These are phyloP conservation scores for Pampus argenteus DNA, from an alignment of 2,797 vertebrate genomes.

Conservation along the genomic window DNA sequence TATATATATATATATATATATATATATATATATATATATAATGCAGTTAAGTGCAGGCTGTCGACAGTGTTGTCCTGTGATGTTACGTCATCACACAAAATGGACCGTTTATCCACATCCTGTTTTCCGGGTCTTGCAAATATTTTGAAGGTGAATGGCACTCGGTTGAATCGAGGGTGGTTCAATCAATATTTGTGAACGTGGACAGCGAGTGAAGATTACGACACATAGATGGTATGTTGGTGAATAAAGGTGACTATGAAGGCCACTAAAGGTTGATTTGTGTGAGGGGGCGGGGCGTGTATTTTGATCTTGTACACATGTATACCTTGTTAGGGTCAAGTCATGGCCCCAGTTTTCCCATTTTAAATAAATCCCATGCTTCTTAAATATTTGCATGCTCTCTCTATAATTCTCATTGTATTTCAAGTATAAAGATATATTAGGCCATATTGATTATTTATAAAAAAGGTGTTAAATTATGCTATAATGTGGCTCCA, in stretches of 20 bases:
- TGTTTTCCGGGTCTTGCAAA: constrained; percentile 22
- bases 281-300: too few species aligned
- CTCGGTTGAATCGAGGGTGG: constrained; percentile 26
- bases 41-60: not conserved
- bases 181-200: constrained; percentile 51
- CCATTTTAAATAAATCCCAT: not conserved
- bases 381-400: not conserved
- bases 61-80: constrained; percentile 1
- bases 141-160: constrained; percentile 49
- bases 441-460: not conserved
- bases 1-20: too few species aligned
- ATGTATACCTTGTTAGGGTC: not conserved
- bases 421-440: not conserved
- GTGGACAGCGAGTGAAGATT: constrained; percentile 7
- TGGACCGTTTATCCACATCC: constrained; percentile 1
- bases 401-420: not conserved
- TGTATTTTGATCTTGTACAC: not conserved
- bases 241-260: constrained; percentile 8
- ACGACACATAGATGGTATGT: constrained; percentile 19
- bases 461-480: not conserved
- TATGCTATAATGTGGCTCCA: constrained; percentile 4
- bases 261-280: constrained; percentile 21
- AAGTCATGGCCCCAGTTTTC: not conserved
- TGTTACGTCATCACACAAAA: not conserved
- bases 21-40: too few species aligned